Base-by-base conservation (phyloP, 1,140 invertebrate genomes). In the Drosophila bipectinata region DNA sequence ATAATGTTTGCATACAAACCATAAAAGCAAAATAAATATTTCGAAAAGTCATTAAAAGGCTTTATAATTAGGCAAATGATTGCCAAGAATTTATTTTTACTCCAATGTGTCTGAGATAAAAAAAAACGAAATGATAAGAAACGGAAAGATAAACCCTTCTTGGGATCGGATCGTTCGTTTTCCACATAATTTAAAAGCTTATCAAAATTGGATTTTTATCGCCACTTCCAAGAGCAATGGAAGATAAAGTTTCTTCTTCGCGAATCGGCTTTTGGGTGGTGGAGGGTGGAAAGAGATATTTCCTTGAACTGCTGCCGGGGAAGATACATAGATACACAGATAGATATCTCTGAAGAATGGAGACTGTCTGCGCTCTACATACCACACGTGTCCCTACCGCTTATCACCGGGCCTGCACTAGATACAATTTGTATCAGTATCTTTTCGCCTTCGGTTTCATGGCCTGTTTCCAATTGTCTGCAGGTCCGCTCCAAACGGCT, bases 1-100 rank as follows among this genome's bases (percentile, higher is more conserved):
- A 26, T 14, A 39, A 48, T 37, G 10, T 37, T 37, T 37, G 10
- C 10, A 12, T 37, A 37, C 34, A 37, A 28, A 18, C 37, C 53
- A 68, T 73, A 60, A 67, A 81, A 63, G 2, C 26, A 58, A 64
- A 51, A 66, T 64, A 73, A 82, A 81, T 73, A 72, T 63, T 69
- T 69, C 10, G 15, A 37, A 45, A 32, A 56, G 71, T 56, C 79
- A 63, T 82, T n/a, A 63, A 78, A 77, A 63, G 57, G 60, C 44
- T 58, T 78, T 69, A 78, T 78, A 84, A 79, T 79, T 84, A 77
- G 59, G 66, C 44, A 73, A 80, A 69, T 84, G 63, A 83, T 80
- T 68, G 66, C 72, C 5, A 56, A 41, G 73, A 84, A 72, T 79
- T 73, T 74, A 77, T 63, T 56, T 78, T 56, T 58, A 41, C 49